phyloP scores from a whole-genome alignment of 2,888 invertebrate genomes.

The Margaritifera margaritifera region DNA sequence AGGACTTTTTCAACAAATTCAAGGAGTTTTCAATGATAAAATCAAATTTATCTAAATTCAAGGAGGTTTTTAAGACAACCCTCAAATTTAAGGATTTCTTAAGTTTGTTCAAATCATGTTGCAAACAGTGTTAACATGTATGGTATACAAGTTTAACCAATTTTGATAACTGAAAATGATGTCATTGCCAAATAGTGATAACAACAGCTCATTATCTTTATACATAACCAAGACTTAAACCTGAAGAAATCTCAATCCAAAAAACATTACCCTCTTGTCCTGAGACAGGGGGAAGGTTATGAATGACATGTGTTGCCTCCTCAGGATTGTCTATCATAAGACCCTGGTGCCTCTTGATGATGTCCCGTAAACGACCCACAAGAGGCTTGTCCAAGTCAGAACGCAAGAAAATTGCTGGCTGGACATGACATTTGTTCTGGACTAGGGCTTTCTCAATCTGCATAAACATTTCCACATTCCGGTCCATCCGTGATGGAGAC shows the following conservation, averaged over 20 bases:
- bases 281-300: conserved; percentile 77
- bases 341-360: conserved; percentile 90
- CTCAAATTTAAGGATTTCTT: no score
- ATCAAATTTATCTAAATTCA: no score
- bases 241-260: background rate
- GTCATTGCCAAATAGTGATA: no score
- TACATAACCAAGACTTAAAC: background rate
- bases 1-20: no score
- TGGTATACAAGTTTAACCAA: no score
- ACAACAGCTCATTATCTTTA: conserved; percentile 3
- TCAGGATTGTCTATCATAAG: conserved; percentile 86
- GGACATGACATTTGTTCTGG: conserved; percentile 84
- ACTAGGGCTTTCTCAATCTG: conserved; percentile 81
- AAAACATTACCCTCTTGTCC: conserved; percentile 50
- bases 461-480: conserved; percentile 91
- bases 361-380: conserved; percentile 86
- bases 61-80: no score
- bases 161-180: no score
- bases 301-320: conserved; percentile 93
- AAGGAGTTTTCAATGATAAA: no score
- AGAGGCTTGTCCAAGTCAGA: conserved; percentile 87
- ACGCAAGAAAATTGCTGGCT: conserved; percentile 81
- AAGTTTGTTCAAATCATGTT: no score
- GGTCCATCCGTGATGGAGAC: conserved; percentile 91
- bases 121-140: no score